Conservation (phyloP, 2,113 vertebrate species). For the Menidia beryllina region DNA sequence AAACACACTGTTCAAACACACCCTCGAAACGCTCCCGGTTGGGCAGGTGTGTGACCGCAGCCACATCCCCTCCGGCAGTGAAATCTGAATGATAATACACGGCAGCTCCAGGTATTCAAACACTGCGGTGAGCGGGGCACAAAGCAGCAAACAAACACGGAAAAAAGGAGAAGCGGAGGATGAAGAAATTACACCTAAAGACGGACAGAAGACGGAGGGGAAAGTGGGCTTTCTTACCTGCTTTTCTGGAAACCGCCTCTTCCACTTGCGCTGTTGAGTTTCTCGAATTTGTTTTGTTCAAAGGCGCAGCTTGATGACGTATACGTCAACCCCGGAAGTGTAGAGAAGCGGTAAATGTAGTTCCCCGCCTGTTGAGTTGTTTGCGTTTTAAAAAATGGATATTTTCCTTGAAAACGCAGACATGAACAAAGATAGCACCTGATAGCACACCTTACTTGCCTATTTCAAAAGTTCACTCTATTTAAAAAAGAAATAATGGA, state of each 20-base stretch:
- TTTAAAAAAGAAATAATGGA: too few relatives aligned
- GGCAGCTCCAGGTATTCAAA: conserved; percentile 72
- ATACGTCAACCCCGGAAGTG: accelerated
- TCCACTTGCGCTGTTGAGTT: background rate
- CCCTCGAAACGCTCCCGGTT: conserved; percentile 8
- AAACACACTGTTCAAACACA: conserved; percentile 6
- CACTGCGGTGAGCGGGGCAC: conserved; percentile 54
- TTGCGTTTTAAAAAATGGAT: too few relatives aligned
- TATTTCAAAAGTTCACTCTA: too few relatives aligned
- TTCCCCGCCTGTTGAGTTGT: conserved; percentile 6
- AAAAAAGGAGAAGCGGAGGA: background rate
- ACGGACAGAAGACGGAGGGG: background rate
- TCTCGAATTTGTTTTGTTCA: accelerated
- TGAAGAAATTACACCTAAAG: background rate
- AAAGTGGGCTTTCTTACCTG: conserved; percentile 32
- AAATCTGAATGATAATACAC: conserved; percentile 69
- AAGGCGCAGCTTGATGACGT: conserved; percentile 65
- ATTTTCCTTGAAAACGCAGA: too few relatives aligned
- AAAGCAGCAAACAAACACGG: background rate
- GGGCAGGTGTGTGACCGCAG: conserved; percentile 73
- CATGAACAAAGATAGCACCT: too few relatives aligned
- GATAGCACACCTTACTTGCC: too few relatives aligned
- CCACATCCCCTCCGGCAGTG: conserved; percentile 67
- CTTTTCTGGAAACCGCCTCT: background rate
- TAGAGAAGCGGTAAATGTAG: conserved; percentile 16